These are phyloP conservation scores for Pelecanus crispus DNA, from an alignment of 2,113 vertebrate species.

Conservation along the genomic window DNA sequence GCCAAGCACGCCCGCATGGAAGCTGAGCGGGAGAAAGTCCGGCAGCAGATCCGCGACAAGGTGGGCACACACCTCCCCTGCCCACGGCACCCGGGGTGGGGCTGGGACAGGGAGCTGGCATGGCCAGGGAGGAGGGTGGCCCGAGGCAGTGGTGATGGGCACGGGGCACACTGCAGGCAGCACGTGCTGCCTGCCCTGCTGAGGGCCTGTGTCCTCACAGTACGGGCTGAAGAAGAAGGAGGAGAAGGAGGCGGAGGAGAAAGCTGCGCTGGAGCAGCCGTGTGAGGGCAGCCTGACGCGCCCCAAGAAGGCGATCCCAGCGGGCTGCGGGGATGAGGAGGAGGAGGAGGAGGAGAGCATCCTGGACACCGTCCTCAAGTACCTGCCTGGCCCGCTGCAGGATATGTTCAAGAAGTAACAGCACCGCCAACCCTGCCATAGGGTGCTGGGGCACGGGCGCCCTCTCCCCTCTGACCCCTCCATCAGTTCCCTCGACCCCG, in stretches of 20 bases:
- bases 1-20: slow-evolving; percentile 96
- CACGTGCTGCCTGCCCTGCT: background rate
- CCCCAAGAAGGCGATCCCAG: slow-evolving; percentile 94
- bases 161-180: background rate
- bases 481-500: slow-evolving; percentile 9
- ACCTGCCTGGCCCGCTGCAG: slow-evolving; percentile 93
- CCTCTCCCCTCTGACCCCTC: background rate
- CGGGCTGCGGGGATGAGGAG: slow-evolving; percentile 91
- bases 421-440: slow-evolving; percentile 30
- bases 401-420: slow-evolving; percentile 99
- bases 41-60: slow-evolving; percentile 97
- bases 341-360: slow-evolving; percentile 97
- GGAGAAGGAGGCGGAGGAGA: slow-evolving; percentile 97
- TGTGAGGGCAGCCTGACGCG: slow-evolving; percentile 95
- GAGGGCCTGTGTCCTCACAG: slow-evolving; percentile 60
- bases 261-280: slow-evolving; percentile 94
- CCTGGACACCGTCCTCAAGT: slow-evolving; percentile 97
- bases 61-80: slow-evolving; percentile 62
- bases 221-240: slow-evolving; percentile 99
- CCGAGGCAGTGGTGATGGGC: background rate
- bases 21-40: slow-evolving; percentile 94
- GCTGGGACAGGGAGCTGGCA: background rate
- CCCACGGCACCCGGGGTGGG: background rate
- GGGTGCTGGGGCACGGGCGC: slow-evolving; percentile 62
- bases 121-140: background rate